These are phyloP conservation scores for Odontomyia ornata DNA, from an alignment of 2,888 invertebrate species.

Conservation along the genomic window DNA sequence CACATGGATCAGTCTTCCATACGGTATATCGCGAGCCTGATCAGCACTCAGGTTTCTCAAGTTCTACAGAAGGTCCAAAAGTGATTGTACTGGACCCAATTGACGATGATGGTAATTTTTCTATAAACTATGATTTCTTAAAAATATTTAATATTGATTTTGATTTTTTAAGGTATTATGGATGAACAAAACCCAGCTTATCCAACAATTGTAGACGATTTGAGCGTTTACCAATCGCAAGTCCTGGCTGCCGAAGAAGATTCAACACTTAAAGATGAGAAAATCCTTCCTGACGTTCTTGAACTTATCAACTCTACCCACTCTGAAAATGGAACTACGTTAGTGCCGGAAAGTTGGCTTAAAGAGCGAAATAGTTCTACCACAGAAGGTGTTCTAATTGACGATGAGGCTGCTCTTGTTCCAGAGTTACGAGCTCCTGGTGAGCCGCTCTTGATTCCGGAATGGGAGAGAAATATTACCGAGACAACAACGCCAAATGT, in stretches of 20 bases:
- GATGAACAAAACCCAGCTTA: slow-evolving; percentile 66
- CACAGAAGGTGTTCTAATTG: slow-evolving; percentile 17
- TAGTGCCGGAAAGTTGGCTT: slow-evolving; percentile 8
- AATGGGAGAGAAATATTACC: slow-evolving; percentile 49
- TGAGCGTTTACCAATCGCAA: slow-evolving; percentile 57
- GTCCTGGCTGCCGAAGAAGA: slow-evolving; percentile 51
- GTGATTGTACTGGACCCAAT: background rate
- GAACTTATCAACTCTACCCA: background rate
- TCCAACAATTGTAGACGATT: slow-evolving; percentile 67
- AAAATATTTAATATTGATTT: slow-evolving; percentile 56
- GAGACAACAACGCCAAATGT: slow-evolving; percentile 16
- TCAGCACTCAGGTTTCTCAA: background rate
- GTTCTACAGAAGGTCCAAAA: slow-evolving; percentile 44
- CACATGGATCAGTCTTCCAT: slow-evolving; percentile 14
- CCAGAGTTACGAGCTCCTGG: slow-evolving; percentile 43
- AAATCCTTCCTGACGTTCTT: slow-evolving; percentile 24
- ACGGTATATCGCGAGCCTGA: slow-evolving; percentile 9
- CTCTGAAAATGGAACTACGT: background rate
- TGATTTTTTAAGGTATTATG: background rate
- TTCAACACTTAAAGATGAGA: slow-evolving; percentile 46
- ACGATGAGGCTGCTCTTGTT: background rate
- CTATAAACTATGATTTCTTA: slow-evolving; percentile 29
- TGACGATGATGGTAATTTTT: slow-evolving; percentile 22
- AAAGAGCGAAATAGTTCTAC: background rate
- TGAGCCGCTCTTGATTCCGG: slow-evolving; percentile 48